phyloP scores from a whole-genome alignment of 1,140 invertebrate genomes.

The Bombus polaris region DNA sequence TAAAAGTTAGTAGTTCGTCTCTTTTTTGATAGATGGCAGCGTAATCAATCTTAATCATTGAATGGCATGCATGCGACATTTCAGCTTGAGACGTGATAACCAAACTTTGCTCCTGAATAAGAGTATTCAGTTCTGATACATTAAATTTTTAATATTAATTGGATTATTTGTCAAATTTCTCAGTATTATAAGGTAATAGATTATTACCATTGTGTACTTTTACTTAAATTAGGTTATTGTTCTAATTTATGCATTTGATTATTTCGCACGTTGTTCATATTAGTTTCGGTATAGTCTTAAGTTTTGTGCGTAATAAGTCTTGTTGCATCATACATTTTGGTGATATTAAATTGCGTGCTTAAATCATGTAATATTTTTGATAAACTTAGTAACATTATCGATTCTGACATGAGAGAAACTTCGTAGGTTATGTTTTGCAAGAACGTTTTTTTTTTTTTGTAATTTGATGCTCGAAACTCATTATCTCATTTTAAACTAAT shows the following conservation, averaged over 20 bases:
- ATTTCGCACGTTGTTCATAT: neutral
- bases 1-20: neutral
- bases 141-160: neutral
- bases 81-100: neutral
- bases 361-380: no score
- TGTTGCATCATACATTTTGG: neutral
- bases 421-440: slow-evolving; percentile 18
- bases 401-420: neutral
- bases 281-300: neutral
- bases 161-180: neutral
- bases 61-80: neutral
- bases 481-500: neutral
- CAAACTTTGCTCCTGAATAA: neutral
- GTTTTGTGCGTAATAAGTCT: neutral
- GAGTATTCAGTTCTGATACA: neutral
- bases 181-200: slow-evolving; percentile 9
- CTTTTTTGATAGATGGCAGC: neutral
- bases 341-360: no score
- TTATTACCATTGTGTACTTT: neutral
- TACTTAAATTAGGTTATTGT: neutral
- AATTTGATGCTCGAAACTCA: neutral
- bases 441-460: neutral
- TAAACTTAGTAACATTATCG: neutral
- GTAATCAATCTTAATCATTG: neutral
- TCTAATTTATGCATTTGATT: neutral